Conservation (phyloP, 1,140 invertebrate species). For the Penaeus indicus region DNA sequence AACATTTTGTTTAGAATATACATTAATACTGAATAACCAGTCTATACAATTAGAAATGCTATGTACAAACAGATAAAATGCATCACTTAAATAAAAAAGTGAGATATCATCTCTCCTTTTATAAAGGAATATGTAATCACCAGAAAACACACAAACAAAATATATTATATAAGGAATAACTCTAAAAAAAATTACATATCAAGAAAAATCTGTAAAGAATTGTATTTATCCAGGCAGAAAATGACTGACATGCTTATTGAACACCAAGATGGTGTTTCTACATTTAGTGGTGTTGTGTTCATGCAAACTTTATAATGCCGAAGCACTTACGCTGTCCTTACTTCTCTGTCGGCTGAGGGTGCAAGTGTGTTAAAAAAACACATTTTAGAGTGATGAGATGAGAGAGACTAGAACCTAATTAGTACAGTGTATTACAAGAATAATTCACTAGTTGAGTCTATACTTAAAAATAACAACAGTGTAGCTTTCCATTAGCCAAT, state of each 20-base stretch:
- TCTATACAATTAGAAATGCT: too few relatives aligned
- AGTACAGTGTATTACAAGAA: conserved; percentile 4
- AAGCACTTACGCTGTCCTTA: conserved; percentile 64
- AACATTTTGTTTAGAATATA: too few relatives aligned
- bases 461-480: too few relatives aligned
- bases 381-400: conserved; percentile 49
- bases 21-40: too few relatives aligned
- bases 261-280: conserved; percentile 52
- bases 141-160: too few relatives aligned
- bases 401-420: conserved; percentile 33
- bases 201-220: conserved; percentile 8
- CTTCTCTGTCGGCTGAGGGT: conserved; percentile 58
- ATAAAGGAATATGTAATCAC: too few relatives aligned
- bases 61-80: too few relatives aligned
- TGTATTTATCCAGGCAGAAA: background rate
- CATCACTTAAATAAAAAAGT: too few relatives aligned
- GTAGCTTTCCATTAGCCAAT: too few relatives aligned
- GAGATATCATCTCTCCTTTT: too few relatives aligned
- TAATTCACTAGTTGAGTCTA: background rate
- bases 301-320: conserved; percentile 49
- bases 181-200: background rate
- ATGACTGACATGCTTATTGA: conserved; percentile 36
- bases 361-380: conserved; percentile 58
- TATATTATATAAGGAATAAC: background rate
- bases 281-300: conserved; percentile 13